Conservation (phyloP, 2,888 invertebrate genomes). For the Marronus borbonicus region DNA sequence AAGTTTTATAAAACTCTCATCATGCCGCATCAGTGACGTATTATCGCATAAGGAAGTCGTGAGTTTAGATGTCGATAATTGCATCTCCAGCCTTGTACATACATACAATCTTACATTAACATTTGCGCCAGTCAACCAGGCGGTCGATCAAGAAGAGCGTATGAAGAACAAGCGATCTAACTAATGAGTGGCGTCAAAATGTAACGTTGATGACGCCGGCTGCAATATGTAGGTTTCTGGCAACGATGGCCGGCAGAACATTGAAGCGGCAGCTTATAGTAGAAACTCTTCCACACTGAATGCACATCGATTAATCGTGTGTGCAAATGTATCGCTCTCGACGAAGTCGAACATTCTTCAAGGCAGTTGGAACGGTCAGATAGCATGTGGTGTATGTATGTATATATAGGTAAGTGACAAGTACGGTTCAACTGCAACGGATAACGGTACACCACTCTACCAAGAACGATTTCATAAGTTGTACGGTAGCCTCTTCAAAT, state of each 20-base stretch:
- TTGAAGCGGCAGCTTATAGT: constrained; percentile 8
- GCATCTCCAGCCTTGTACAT: background rate
- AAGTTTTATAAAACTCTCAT: constrained; percentile 14
- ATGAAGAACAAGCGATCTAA: background rate
- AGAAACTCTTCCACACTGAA: background rate
- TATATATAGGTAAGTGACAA: constrained; percentile 37
- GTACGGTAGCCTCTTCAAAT: constrained; percentile 14
- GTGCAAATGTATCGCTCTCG: constrained; percentile 31
- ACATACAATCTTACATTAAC: constrained; percentile 20
- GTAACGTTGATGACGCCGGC: constrained; percentile 26
- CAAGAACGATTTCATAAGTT: constrained; percentile 38
- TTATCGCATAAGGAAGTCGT: constrained; percentile 17
- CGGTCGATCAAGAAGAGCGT: background rate
- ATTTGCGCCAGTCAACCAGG: background rate
- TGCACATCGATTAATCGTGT: constrained; percentile 20
- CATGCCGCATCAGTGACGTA: background rate
- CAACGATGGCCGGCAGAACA: constrained; percentile 28
- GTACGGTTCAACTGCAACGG: constrained; percentile 47
- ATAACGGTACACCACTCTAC: constrained; percentile 44
- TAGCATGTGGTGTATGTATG: constrained; percentile 34
- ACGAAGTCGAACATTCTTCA: constrained; percentile 39
- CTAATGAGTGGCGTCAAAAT: constrained; percentile 43
- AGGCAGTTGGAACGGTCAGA: constrained; percentile 28
- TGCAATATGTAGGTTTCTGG: constrained; percentile 45
- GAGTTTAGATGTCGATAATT: constrained; percentile 21